Evolutionary conservation across 2,888 invertebrate genomes (phyloP).

Genomic region (Acrobeloides nanus): DNA sequence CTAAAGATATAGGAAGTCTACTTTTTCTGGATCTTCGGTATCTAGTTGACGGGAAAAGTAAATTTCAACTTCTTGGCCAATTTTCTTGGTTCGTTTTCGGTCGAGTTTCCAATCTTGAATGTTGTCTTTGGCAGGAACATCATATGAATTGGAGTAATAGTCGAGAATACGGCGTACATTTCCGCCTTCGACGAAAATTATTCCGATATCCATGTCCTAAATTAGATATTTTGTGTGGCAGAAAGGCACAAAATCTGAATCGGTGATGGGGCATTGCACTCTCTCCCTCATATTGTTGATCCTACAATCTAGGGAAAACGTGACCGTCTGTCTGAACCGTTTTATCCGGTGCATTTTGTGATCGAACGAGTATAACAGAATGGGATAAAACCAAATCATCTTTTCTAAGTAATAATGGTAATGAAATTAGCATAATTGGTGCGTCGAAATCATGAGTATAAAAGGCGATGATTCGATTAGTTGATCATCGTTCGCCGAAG

Average conservation of each 20-base stretch:
- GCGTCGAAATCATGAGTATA: too few species aligned
- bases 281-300: too few species aligned
- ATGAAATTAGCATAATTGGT: too few species aligned
- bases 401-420: constrained; percentile 12
- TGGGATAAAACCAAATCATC: constrained; percentile 22
- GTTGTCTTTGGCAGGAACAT: constrained; percentile 21
- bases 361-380: too few species aligned
- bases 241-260: too few species aligned
- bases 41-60: constrained; percentile 28
- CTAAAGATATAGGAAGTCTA: constrained; percentile 5
- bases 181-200: constrained; percentile 27
- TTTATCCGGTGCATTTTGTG: too few species aligned
- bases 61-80: constrained; percentile 18
- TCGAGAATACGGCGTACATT: constrained; percentile 23
- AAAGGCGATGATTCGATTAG: too few species aligned
- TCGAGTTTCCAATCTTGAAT: constrained; percentile 29
- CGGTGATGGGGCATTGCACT: too few species aligned
- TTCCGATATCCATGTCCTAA: constrained; percentile 34
- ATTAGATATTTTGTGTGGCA: constrained; percentile 2
- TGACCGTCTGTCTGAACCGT: too few species aligned
- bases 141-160: constrained; percentile 29
- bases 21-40: constrained; percentile 27
- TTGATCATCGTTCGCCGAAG: too few species aligned
- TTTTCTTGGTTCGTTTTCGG: constrained; percentile 13
- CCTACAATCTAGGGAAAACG: too few species aligned